phyloP scores from a whole-genome alignment of 2,797 vertebrate species.

The Gadopsis bispinosus region DNA sequence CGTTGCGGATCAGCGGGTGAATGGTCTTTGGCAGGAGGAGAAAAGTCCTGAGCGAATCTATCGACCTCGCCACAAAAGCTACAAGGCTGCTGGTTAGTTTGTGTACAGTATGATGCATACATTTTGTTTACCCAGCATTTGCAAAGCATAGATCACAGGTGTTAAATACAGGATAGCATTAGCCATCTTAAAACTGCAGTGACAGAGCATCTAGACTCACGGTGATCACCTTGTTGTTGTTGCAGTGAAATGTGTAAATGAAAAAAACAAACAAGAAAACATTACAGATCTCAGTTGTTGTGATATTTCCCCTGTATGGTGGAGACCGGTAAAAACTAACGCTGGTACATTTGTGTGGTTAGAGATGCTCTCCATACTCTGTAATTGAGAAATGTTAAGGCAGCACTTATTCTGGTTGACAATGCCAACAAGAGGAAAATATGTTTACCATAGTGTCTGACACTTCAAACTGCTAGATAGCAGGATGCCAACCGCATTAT shows the following conservation, averaged over 20 bases:
- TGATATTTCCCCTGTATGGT: too few relatives aligned
- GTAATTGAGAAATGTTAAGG: not conserved
- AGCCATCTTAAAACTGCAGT: not conserved
- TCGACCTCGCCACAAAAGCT: conserved; percentile 93
- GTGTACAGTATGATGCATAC: not conserved
- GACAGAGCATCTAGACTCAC: not conserved
- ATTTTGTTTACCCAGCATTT: too few relatives aligned
- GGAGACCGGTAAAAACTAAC: not conserved
- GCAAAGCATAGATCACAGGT: not conserved
- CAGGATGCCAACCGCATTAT: not conserved
- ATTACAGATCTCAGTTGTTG: too few relatives aligned
- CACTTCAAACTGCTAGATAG: not conserved
- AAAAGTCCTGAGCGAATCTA: conserved; percentile 94
- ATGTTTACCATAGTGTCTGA: not conserved
- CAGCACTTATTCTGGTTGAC: not conserved
- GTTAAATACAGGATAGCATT: not conserved
- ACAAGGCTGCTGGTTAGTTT: conserved; percentile 89
- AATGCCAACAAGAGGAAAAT: not conserved
- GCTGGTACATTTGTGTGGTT: not conserved
- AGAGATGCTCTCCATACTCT: not conserved
- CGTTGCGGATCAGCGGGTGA: conserved; percentile 90
- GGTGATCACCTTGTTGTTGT: not conserved
- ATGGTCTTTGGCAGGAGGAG: conserved; percentile 93
- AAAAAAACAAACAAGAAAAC: too few relatives aligned
- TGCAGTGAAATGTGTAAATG: not conserved